A percentile compares a stretch with the other conserved stretches of the same genome.
Conservation (phyloP, 1,140 invertebrate genomes). For the Dendroctonus ponderosae region DNA sequence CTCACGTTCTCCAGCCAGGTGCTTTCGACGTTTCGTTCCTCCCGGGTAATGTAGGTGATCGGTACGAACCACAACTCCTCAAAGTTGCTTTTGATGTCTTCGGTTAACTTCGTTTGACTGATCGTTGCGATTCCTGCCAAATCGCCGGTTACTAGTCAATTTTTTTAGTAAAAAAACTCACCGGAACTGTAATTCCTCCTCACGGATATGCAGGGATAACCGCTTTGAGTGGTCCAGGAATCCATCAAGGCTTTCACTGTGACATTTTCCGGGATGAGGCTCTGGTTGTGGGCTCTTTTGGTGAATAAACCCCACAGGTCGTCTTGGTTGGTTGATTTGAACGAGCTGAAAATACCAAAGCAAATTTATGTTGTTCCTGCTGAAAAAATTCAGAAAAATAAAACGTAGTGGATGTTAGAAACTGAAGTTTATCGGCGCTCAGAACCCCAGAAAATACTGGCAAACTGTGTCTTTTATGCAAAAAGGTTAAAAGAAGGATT, state of each 20-base stretch:
- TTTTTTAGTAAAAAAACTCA: constrained; percentile 14
- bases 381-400: too few species aligned
- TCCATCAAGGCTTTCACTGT: constrained; percentile 56
- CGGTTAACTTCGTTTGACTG: constrained; percentile 39
- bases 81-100: constrained; percentile 35
- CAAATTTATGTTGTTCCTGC: background rate
- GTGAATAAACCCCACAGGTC: constrained; percentile 42
- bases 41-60: constrained; percentile 52
- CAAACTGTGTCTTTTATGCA: too few species aligned
- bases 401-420: too few species aligned
- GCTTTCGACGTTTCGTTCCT: constrained; percentile 41
- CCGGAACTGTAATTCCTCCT: constrained; percentile 54
- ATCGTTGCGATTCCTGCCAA: constrained; percentile 18
- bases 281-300: constrained; percentile 34
- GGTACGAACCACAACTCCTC: constrained; percentile 56
- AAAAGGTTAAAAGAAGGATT: too few species aligned
- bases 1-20: constrained; percentile 49
- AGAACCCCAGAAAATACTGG: too few species aligned
- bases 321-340: constrained; percentile 40
- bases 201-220: constrained; percentile 66
- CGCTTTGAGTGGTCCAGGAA: constrained; percentile 64
- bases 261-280: constrained; percentile 36
- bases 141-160: background rate
- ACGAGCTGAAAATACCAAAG: constrained; percentile 36
- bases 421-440: too few species aligned